Base-by-base conservation (phyloP, 2,888 invertebrate species). In the Parelbella ahira region DNA sequence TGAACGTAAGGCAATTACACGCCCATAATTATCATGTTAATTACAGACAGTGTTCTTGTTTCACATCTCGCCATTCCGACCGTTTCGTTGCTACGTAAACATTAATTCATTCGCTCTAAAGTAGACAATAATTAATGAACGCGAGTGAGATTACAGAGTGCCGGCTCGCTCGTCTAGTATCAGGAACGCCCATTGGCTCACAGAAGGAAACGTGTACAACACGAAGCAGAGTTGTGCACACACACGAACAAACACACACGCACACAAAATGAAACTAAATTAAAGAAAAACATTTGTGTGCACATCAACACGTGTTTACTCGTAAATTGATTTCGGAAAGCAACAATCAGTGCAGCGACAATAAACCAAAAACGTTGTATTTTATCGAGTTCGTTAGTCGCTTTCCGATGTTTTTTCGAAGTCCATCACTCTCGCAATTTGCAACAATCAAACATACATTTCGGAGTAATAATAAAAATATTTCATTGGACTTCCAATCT, bases 21-120 rank as follows among this genome's bases (percentile, higher is more conserved):
- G 78, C 71, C 81, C 82, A 80, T 83, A 83, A 84, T 84, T 81
- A 80, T 80, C 68, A 80, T 80, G 83, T 81, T 84, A 83, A 83
- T 84, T 83, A 79, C 79, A 78, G 76, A 68, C 77, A 70, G 59
- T 64, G 76, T 68, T 75, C 79, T 69, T 77, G 79, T 74, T 76
- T 74, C 79, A 70, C 79, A 69, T 76, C 76, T 72, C 66, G 70
- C 71, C 61, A 70, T 73, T 72, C 68, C 67, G 55, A 69, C 70
- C 69, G 70, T 68, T 70, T 61, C 68, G 69, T 67, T 72, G 75
- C 73, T 78, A 74, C 76, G 69, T 74, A 77, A 80, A 82, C 76
- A 78, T 71, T 68, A 73, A 75, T 75, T 76, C 60, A 60, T 67
- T 60, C 56, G 48, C 58, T 60, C 53, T 62, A 63, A 70, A 73